Base-by-base conservation (phyloP, 2,113 vertebrate genomes). In the Myanophis thanlyinensis region DNA sequence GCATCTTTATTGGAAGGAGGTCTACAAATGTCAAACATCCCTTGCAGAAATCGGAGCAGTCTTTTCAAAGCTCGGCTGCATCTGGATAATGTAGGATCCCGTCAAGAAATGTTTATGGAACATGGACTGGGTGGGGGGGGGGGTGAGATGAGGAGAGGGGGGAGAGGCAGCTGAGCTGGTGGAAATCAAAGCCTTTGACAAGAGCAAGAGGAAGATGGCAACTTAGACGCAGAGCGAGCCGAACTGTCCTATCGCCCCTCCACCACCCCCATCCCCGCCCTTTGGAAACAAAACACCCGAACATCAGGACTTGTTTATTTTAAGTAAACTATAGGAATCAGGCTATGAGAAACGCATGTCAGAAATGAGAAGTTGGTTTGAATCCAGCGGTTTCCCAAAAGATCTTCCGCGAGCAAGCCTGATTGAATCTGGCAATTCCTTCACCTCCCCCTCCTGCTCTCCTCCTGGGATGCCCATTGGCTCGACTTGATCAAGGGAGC, bases 221-320 rank as follows among this genome's bases (percentile, higher is more conserved):
- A 40, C 88, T 85, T 67, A 93, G 89, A 62, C 92, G 4, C 49
- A 7, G 46, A 62, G 92, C 88, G 11, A 90, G 53, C n/a, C 9
- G 20, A 27, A 85, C 88, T 93, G 95, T 95, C 92, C 49, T 90
- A 22, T 94, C 12, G 4, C 30, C 56, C 56, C 25, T 62, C 4
- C 10, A 10, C 5, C 20, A 20, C 53, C 5, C 1, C 56, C 12
- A 11, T 0, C 1, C 88, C 20, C 56, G 53, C 93, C 91, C 91
- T 95, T 4, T 3, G 94, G 92, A 97, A 94, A 30, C 23, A 93
- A 94, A 96, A 96, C 94, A 2, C 11, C 91, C 94, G 94, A 96
- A 95, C 95, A 97, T 96, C 95, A 97, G 95, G 97, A 97, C 95
- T 59, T 90, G 92, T 96, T 97, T 97, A 97, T 97, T 97, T 96